phyloP scores from a whole-genome alignment of 2,797 vertebrate species.

The Denticeps clupeoides region DNA sequence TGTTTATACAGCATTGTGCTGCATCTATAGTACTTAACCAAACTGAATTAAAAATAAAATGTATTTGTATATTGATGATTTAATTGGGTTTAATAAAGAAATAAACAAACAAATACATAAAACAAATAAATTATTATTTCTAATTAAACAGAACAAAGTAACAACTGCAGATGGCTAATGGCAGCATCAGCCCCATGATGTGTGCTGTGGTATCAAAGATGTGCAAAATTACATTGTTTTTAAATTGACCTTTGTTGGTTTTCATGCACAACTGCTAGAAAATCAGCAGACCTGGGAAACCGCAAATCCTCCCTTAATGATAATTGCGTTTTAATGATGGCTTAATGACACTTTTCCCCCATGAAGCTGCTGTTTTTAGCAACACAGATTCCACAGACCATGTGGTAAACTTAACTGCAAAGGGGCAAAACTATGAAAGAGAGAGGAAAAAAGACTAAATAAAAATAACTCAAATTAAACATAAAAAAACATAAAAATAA shows the following conservation, averaged over 20 bases:
- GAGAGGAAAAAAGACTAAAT: no score
- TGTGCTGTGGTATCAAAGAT: constrained; percentile 14
- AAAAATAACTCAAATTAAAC: no score
- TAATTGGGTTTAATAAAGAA: no score
- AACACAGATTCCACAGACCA: constrained; percentile 18
- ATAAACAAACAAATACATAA: no score
- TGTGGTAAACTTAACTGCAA: constrained; percentile 11
- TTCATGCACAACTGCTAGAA: constrained; percentile 44
- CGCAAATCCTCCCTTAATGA: constrained; percentile 54
- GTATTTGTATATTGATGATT: background rate
- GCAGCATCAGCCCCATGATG: constrained; percentile 8
- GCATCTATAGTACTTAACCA: constrained; percentile 1
- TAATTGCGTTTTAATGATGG: constrained; percentile 61
- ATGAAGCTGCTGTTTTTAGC: constrained; percentile 31
- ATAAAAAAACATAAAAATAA: background rate
- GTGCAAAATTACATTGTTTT: constrained; percentile 33
- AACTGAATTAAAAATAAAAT: constrained; percentile 7
- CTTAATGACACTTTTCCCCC: constrained; percentile 48
- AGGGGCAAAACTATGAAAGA: constrained; percentile 10
- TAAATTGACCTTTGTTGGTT: constrained; percentile 47
- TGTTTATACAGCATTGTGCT: constrained; percentile 3
- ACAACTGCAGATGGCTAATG: background rate
- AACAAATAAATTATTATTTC: no score
- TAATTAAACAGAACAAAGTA: no score
- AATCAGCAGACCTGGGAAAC: constrained; percentile 40